Evolutionary conservation across 23 tunicate genomes (phyloP), one percentile per base, ranked within the genome.

Genomic region (Phallusia fumigata): DNA sequence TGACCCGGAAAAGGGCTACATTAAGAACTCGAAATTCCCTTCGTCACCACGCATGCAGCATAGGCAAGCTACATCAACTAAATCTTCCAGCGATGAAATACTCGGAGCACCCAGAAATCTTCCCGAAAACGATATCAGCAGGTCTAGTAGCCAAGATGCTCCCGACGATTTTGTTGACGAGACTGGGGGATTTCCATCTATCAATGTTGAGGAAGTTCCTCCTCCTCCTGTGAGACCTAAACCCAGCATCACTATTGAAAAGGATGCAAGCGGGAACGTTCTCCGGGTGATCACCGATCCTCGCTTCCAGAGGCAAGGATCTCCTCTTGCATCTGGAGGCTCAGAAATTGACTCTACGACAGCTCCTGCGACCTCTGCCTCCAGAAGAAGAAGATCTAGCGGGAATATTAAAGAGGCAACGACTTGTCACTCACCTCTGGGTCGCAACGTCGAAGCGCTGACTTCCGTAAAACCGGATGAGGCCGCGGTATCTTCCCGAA

Each of bases 181-280:
- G 12, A 35, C 81, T 1, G 28, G 13, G 16, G 69, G 16, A 6
- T 58, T 58, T 58, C 69, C 69, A 6, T 58, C 28, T 1, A 24
- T 58, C 1, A 58, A 58, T 24, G 69, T 58, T 1, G 81, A 77
- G 10, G 83, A 52, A 53, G 82, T 32, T 1, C 34, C 30, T 30
- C 81, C 86, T 64, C 97, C 97, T 3, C 88, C 88, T 30, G 91
- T 87, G 15, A 87, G 86, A 34, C 97, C 97, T 1, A 92, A 92
- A 65, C 97, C 97, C 0, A 87, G 64, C 30, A 81, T 92, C 22
- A 82, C 91, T 0, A 92, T 92, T 26, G 92, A 92, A 30, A 92
- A 87, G 64, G 97, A 92, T 64, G 78, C 53, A 19, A 51, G 64
- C 52, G 97, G 97, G 53, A 90, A 90, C 72, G 84, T 87, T 16